Conservation (phyloP, 2,797 vertebrate species). For the Chelon labrosus region DNA sequence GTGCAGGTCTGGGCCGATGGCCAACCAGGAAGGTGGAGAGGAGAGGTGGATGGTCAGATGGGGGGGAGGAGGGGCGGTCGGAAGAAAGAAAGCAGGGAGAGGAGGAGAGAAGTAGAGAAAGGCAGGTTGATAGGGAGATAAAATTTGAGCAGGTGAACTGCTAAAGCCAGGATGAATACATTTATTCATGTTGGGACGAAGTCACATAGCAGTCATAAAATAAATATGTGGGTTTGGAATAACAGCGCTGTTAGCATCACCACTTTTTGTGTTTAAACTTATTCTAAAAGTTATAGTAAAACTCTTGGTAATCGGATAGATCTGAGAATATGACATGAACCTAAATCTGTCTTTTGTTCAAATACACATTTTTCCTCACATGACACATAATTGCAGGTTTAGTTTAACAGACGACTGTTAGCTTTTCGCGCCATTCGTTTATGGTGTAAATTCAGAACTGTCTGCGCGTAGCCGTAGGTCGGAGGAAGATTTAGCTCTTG, state of each 20-base stretch:
- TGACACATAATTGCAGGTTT: constrained; percentile 18
- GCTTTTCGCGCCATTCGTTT: constrained; percentile 22
- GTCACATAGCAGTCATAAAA: neutral
- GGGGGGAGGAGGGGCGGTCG: neutral
- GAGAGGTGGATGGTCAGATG: constrained; percentile 41
- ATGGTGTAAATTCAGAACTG: constrained; percentile 4
- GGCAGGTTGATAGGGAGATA: constrained; percentile 19
- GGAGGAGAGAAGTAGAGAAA: neutral
- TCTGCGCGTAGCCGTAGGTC: constrained; percentile 22
- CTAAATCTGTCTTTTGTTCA: too few relatives aligned
- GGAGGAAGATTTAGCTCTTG: constrained; percentile 27
- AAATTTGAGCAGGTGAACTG: constrained; percentile 34
- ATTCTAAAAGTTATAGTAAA: too few relatives aligned
- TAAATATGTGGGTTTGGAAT: too few relatives aligned
- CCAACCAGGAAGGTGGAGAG: constrained; percentile 74
- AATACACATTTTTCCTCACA: neutral
- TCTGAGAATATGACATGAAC: too few relatives aligned
- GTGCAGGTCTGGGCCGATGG: constrained; percentile 78
- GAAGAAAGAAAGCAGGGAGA: neutral
- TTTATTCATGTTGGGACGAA: neutral
- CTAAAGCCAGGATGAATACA: constrained; percentile 22
- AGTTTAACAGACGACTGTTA: neutral
- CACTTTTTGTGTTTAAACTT: too few relatives aligned
- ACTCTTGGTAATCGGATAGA: too few relatives aligned
- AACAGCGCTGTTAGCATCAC: too few relatives aligned